Base-by-base conservation (phyloP, 2,888 invertebrate genomes). In the Byasa hedistus region DNA sequence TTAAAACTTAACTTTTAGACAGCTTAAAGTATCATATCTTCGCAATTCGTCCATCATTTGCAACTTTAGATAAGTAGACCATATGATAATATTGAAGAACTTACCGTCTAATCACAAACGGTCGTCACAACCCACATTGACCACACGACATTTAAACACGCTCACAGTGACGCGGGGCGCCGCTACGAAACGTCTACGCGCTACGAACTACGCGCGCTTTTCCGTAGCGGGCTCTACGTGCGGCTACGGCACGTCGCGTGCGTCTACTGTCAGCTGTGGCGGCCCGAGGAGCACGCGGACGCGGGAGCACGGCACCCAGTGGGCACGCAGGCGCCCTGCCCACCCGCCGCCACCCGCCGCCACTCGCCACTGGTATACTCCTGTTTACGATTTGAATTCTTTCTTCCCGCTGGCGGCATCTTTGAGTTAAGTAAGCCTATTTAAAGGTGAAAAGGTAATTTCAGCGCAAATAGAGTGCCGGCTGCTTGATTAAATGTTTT, bases 261-360 rank as follows among this genome's bases (percentile, higher is more conserved):
- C 39, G 39, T 39, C 12, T 12, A 39, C 39, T 39, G 39, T 39
- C 12, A 39, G 39, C 3, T 3, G 39, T 10, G 3, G 15, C 39
- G 15, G 2, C 39, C 39, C 2, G 66, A 27, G 52, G 52, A 54
- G 44, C 57, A 52, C 54, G 55, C 52, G 39, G 17, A 52, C 54
- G 48, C 52, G 39, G 17, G 3, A 15, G 15, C 0, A 39, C 15
- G 39, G 58, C n/a, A 8, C 48, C 19, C 15, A 59, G 52, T 44
- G 52, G 17, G 23, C 51, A 55, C 66, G 66, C 66, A 66, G 57
- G 66, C 66, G 66, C 51, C 39, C 39, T 39, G 17, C 39, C 17
- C 39, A 15, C 39, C 1, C 2, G 39, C 39, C 15, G 15, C 39
- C 39, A 12, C 21, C 51, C 51, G n/a, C 22, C n/a, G 17, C 39